These are phyloP conservation scores for Heliconius congener DNA, from an alignment of 1,140 invertebrate species.

Conservation along the genomic window DNA sequence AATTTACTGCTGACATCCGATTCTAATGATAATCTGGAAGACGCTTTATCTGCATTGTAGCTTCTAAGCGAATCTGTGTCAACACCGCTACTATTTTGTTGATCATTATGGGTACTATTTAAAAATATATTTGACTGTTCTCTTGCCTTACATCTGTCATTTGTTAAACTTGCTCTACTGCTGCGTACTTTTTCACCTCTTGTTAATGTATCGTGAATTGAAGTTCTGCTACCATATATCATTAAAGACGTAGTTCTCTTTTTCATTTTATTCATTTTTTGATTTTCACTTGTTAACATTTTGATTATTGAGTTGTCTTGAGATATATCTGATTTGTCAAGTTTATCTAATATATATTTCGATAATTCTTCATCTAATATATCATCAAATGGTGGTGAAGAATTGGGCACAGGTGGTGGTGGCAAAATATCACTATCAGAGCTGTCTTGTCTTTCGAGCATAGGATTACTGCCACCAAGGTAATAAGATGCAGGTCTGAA, in stretches of 20 bases:
- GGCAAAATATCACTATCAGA: conserved; percentile 91
- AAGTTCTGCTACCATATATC: conserved; percentile 79
- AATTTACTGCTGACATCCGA: conserved; percentile 80
- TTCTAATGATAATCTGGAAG: conserved; percentile 76
- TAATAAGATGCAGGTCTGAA: conserved; percentile 94
- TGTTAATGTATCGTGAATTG: conserved; percentile 80
- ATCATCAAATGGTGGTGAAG: conserved; percentile 87
- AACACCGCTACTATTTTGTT: conserved; percentile 66
- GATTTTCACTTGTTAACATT: conserved; percentile 76
- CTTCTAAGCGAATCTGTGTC: conserved; percentile 77
- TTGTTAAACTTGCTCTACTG: conserved; percentile 72
- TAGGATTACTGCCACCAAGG: conserved; percentile 84
- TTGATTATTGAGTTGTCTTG: conserved; percentile 77
- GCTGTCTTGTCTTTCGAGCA: conserved; percentile 87
- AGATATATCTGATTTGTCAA: conserved; percentile 73
- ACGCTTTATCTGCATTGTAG: conserved; percentile 76
- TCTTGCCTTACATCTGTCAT: conserved; percentile 59
- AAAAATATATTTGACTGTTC: conserved; percentile 53
- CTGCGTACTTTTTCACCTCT: conserved; percentile 78
- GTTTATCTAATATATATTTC: conserved; percentile 75
- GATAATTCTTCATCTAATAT: conserved; percentile 75
- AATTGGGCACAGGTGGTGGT: conserved; percentile 90
- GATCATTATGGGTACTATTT: conserved; percentile 64
- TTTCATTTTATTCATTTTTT: conserved; percentile 72
- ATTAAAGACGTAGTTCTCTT: conserved; percentile 79